A percentile compares a stretch with the other conserved stretches of the same genome.
Evolutionary conservation across 2,113 vertebrate genomes (phyloP).

Genomic region (Tricholaema leucomelas): DNA sequence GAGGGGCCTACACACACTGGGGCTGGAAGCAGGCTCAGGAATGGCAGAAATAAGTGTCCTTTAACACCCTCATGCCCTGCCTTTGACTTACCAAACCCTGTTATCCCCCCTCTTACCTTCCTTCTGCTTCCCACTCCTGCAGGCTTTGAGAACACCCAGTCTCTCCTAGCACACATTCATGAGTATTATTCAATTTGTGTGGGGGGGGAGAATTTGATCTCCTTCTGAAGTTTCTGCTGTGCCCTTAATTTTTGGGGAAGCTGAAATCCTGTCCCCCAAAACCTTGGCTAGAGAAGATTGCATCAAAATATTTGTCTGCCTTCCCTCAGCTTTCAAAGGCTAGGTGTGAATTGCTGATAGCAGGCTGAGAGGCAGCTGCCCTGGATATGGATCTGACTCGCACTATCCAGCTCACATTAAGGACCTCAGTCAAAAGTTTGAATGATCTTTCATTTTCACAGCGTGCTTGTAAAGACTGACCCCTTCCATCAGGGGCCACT

Average conservation of each 20-base stretch:
- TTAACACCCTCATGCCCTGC: not conserved
- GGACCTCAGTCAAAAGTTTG: not conserved
- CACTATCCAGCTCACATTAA: not conserved
- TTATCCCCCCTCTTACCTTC: not conserved
- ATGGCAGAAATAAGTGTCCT: not conserved
- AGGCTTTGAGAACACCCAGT: not conserved
- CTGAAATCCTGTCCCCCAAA: not conserved
- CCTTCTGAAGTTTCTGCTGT: not conserved
- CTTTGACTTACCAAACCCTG: not conserved
- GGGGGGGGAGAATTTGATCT: not conserved
- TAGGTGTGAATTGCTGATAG: not conserved
- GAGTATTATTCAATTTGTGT: not conserved
- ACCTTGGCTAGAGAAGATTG: not conserved
- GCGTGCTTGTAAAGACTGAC: not conserved
- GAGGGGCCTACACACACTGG: not conserved
- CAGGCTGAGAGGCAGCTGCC: not conserved
- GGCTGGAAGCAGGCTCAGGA: not conserved
- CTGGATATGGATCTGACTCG: constrained; percentile 5
- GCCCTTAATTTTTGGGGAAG: not conserved
- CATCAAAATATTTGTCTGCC: constrained; percentile 31
- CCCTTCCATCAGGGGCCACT: not conserved
- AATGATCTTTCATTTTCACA: not conserved
- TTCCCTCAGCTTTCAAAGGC: not conserved
- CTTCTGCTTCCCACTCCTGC: not conserved
- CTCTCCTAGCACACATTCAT: too few species aligned